A percentile compares a stretch with the other conserved stretches of the same genome.
These are phyloP conservation scores for Trichopria drosophilae DNA, from an alignment of 2,888 invertebrate genomes.

Conservation along the genomic window DNA sequence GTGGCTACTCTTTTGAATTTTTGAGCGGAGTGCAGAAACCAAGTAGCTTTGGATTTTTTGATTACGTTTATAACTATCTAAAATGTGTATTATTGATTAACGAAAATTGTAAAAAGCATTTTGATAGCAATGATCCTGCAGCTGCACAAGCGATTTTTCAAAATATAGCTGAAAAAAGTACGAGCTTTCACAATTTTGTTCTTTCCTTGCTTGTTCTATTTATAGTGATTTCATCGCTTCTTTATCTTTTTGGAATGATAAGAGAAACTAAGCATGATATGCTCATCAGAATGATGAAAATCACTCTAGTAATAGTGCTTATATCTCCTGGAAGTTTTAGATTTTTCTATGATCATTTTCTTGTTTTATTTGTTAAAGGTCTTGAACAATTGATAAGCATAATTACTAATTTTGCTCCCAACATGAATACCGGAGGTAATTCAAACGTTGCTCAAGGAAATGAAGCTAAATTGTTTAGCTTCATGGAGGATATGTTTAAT, in stretches of 20 bases:
- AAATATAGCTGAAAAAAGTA: constrained; percentile 26
- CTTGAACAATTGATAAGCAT: constrained; percentile 24
- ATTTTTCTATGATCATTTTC: constrained; percentile 28
- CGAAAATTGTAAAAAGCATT: constrained; percentile 25
- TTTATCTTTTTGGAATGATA: constrained; percentile 27
- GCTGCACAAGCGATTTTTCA: constrained; percentile 24
- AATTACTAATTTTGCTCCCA: constrained; percentile 26
- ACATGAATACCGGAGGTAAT: constrained; percentile 22
- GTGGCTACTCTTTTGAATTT: constrained; percentile 26
- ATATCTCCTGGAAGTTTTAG: constrained; percentile 28
- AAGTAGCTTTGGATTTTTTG: constrained; percentile 23
- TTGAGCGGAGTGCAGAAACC: constrained; percentile 22
- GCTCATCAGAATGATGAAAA: constrained; percentile 28
- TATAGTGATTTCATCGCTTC: constrained; percentile 27
- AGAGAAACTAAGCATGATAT: constrained; percentile 27
- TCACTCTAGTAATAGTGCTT: constrained; percentile 27
- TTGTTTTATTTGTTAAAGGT: constrained; percentile 25
- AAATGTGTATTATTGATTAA: constrained; percentile 25
- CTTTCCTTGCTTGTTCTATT: constrained; percentile 28
- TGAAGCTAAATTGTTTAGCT: constrained; percentile 25
- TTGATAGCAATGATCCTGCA: constrained; percentile 23
- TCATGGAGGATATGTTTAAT: constrained; percentile 25
- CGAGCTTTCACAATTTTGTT: constrained; percentile 26
- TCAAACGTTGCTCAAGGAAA: constrained; percentile 24
- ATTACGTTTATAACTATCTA: constrained; percentile 24